phyloP scores from a whole-genome alignment of 1,140 invertebrate genomes.

The Drosophila tani region DNA sequence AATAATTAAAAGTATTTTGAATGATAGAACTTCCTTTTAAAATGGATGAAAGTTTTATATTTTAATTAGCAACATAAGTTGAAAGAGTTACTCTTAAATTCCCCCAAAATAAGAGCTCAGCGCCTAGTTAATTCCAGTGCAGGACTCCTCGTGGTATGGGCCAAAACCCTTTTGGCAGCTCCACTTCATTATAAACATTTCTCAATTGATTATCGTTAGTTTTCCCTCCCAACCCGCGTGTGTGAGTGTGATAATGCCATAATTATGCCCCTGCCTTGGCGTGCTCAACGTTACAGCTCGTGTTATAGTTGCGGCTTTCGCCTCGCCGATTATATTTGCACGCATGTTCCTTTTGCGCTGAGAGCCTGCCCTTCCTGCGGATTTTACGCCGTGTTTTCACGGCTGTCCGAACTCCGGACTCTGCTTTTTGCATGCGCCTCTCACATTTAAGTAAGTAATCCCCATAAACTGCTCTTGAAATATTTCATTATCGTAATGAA shows the following conservation, averaged over 20 bases:
- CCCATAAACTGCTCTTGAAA: constrained; percentile 80
- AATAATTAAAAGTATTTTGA: neutral
- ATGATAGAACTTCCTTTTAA: too few relatives aligned
- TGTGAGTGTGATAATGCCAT: constrained; percentile 74
- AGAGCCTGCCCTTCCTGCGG: constrained; percentile 7
- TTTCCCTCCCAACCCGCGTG: constrained; percentile 19
- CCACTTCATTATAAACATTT: constrained; percentile 83
- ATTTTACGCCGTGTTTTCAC: constrained; percentile 65
- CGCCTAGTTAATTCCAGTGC: constrained; percentile 12
- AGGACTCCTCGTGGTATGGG: neutral
- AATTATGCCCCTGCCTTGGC: constrained; percentile 77
- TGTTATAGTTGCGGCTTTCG: constrained; percentile 68
- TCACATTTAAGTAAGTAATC: constrained; percentile 74
- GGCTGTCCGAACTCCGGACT: constrained; percentile 45
- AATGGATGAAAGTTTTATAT: too few relatives aligned
- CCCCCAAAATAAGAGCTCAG: too few relatives aligned
- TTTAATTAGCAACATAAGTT: too few relatives aligned
- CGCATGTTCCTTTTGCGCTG: constrained; percentile 64
- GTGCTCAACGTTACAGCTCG: constrained; percentile 48
- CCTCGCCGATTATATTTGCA: constrained; percentile 70
- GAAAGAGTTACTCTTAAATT: too few relatives aligned
- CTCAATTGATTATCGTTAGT: constrained; percentile 82
- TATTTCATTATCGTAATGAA: constrained; percentile 83
- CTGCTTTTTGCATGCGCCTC: constrained; percentile 67
- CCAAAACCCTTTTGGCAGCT: constrained; percentile 54